Base-by-base conservation (phyloP, 2,113 vertebrate genomes). In the Nycticorax nycticorax region DNA sequence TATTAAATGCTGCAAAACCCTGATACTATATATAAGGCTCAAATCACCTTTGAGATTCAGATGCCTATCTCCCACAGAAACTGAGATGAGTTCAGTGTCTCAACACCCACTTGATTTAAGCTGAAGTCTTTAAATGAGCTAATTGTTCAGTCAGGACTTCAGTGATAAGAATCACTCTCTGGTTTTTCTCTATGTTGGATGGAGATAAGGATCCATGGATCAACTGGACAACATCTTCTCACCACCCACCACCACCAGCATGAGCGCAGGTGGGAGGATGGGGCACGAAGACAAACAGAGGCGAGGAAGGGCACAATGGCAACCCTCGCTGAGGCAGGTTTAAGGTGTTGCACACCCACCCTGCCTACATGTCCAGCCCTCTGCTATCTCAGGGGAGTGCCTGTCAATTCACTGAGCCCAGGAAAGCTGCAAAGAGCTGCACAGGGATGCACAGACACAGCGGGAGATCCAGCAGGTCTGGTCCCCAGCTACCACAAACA, bases 1-100 rank as follows among this genome's bases (percentile, higher is more conserved):
- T 71, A 96, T 89, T 90, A 95, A 94, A 93, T n/a, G 62, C 75
- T 90, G 89, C 47, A 94, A 92, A 96, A 8, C 22, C 85, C 66
- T 69, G 69, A 92, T 59, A 52, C 39, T 63, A 59, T 21, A 87
- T 90, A 62, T 66, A 73, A 94, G 62, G 41, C 50, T 83, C 9
- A 30, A 94, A 85, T 76, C 88, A 85, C 69, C 39, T 86, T 72
- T 79, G 39, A 86, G 86, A 74, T 86, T 77, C 77, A 71, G 24
- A 6, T 0, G 1, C 69, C 62, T 59, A 73, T 62, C 67, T 94
- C 45, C 41, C 53, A 57, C 3, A 71, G 67, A 62, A 93, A 88
- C 60, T 5, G 57, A 83, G 55, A 62, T 18, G 35, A 62, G 35
- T 80, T 87, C 16, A 4, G 2, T 50, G 86, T 37, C 83, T 90